Base-by-base conservation (phyloP, 1,140 invertebrate species). In the Daktulosphaira vitifoliae region DNA sequence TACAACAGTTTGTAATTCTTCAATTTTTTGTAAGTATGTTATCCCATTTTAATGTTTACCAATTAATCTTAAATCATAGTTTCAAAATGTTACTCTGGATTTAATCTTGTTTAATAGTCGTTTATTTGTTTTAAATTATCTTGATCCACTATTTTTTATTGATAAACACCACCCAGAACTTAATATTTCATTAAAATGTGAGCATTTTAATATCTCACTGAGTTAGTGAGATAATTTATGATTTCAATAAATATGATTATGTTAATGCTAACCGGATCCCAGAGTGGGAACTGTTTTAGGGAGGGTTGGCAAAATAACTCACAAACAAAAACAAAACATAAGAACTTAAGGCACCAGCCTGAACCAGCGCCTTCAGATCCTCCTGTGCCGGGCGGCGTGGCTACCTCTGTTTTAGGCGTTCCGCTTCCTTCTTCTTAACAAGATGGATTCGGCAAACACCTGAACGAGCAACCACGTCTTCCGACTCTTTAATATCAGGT, bases 11-110 rank as follows among this genome's bases (percentile, higher is more conserved):
- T 49, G 23, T 25, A 26, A 49, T 49, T 49, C 15, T 49, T 15
- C 22, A 49, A 49, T 26, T 1, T 49, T 49, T 49, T 49, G 16
- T 49, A 15, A 49, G 48, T 49, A 49, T 49, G 13, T 49, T 49
- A 49, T 49, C 23, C 2, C 48, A 25, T 11, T 49, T 49, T 49
- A 25, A 49, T 49, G 23, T 49, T 49, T 25, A 49, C 8, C 48
- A 25, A 49, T 49, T 49, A 6, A 25, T 25, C 7, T n/a, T 49
- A n/a, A 1, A 25, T 7, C 48, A n/a, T 26, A 49, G n/a, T 13
- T 2, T 25, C 48, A 49, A 25, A 49, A 49, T 8, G 23, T 49
- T 49, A 49, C 23, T 49, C 22, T 49, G n/a, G 48, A 48, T 49
- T 49, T 49, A 49, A 23, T 25, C 23, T 49, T 49, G 26, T 49